These are phyloP conservation scores for Lutjanus campechanus DNA, from an alignment of 2,797 vertebrate species.

Conservation along the genomic window DNA sequence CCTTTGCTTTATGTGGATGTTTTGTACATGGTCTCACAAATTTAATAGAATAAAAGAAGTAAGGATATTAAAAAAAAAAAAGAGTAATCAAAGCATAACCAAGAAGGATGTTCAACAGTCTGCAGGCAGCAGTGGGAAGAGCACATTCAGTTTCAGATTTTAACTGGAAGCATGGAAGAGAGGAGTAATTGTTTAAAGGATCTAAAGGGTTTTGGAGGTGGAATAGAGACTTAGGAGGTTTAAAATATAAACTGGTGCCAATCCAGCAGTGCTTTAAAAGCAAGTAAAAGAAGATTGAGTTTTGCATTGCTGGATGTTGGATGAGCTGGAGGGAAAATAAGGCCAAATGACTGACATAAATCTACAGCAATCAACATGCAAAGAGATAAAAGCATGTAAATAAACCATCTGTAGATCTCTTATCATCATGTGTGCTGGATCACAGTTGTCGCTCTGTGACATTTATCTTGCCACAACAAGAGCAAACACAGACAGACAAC, in stretches of 20 bases:
- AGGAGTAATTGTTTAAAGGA: constrained; percentile 37
- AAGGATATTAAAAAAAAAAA: background rate
- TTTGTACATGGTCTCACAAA: background rate
- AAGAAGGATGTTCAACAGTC: background rate
- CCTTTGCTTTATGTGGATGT: background rate
- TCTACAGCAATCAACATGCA: constrained; percentile 25
- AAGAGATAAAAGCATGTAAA: constrained; percentile 37
- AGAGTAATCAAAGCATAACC: too few species aligned
- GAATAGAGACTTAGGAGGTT: constrained; percentile 19
- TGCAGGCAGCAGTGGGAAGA: constrained; percentile 30
- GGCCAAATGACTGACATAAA: constrained; percentile 20
- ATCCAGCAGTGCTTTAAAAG: constrained; percentile 37
- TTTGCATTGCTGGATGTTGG: constrained; percentile 23
- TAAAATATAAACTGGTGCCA: constrained; percentile 30
- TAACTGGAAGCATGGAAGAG: constrained; percentile 9
- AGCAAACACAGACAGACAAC: constrained; percentile 40
- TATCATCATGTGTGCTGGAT: constrained; percentile 26
- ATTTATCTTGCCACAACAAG: constrained; percentile 60
- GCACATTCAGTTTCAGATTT: constrained; percentile 9
- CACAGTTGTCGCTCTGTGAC: constrained; percentile 19
- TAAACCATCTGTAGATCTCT: constrained; percentile 30
- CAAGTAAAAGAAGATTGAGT: constrained; percentile 26
- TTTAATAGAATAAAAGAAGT: background rate
- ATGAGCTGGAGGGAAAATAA: constrained; percentile 35
- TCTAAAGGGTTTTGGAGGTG: constrained; percentile 32